Conservation (phyloP, 2,113 vertebrate species). For the Sterrhoptilus dennistouni region DNA sequence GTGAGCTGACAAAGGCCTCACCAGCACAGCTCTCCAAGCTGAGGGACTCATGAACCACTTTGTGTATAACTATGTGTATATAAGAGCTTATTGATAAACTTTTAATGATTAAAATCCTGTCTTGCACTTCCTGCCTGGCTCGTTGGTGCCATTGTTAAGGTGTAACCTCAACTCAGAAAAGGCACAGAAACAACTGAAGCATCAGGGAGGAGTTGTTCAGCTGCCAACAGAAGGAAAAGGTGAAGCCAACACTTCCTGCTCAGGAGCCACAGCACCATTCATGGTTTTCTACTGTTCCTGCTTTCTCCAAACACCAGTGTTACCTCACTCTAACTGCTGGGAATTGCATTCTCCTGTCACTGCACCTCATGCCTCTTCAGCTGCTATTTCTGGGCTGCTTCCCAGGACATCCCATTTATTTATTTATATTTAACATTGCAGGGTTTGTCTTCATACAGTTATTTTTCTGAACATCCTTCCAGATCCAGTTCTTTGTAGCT, state of each 20-base stretch:
- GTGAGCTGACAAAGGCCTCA: constrained; percentile 25
- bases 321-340: background rate
- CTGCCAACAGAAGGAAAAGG: background rate
- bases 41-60: constrained; percentile 59
- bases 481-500: background rate
- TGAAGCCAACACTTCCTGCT: background rate
- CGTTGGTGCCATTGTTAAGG: fast-evolving
- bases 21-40: constrained; percentile 38
- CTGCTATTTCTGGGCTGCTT: background rate
- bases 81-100: constrained; percentile 79
- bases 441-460: background rate
- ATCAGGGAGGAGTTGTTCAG: background rate
- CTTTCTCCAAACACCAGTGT: background rate
- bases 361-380: background rate
- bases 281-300: background rate
- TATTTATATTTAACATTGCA: background rate
- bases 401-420: background rate
- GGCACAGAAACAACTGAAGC: background rate
- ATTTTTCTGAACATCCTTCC: background rate
- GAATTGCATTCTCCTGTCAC: background rate
- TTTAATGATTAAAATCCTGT: constrained; percentile 70
- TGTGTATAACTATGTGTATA: constrained; percentile 80
- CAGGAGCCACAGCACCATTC: background rate
- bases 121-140: constrained; percentile 30
- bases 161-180: background rate